phyloP scores from a whole-genome alignment of 2,797 vertebrate genomes.

The Apodemus agrarius region DNA sequence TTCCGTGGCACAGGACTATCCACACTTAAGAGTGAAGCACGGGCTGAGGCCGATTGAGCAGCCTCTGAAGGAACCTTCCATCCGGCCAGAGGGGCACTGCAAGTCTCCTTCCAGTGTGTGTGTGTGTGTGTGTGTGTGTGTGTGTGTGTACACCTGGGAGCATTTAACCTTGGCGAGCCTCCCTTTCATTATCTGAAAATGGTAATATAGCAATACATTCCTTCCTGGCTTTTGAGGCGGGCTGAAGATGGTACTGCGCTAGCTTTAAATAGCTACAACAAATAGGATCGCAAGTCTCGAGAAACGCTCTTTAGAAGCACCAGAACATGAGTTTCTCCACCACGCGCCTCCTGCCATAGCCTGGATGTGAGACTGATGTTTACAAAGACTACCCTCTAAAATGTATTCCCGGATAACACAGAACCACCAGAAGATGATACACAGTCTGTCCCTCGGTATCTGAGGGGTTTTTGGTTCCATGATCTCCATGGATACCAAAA shows the following conservation, averaged over 20 bases:
- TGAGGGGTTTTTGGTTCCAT: background rate
- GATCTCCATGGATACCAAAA: background rate
- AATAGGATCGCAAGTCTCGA: background rate
- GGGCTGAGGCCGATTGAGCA: background rate
- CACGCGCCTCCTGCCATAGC: background rate
- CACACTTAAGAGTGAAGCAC: background rate
- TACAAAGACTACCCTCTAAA: background rate
- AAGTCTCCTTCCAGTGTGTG: background rate
- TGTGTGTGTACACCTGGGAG: background rate
- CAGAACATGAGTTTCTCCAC: background rate
- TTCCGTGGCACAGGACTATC: background rate
- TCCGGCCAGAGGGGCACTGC: background rate
- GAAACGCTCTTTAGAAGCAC: background rate
- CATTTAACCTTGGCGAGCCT: background rate
- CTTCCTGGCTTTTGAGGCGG: background rate
- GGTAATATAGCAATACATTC: background rate
- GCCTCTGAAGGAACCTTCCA: background rate
- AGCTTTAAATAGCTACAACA: background rate
- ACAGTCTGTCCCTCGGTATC: background rate
- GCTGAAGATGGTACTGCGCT: background rate
- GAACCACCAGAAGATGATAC: background rate
- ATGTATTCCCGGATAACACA: background rate
- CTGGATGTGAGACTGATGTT: background rate
- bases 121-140: background rate
- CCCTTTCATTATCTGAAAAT: conserved; percentile 3